These are phyloP conservation scores for Platerodrilus igneus DNA, from an alignment of 2,888 invertebrate species.

Conservation along the genomic window DNA sequence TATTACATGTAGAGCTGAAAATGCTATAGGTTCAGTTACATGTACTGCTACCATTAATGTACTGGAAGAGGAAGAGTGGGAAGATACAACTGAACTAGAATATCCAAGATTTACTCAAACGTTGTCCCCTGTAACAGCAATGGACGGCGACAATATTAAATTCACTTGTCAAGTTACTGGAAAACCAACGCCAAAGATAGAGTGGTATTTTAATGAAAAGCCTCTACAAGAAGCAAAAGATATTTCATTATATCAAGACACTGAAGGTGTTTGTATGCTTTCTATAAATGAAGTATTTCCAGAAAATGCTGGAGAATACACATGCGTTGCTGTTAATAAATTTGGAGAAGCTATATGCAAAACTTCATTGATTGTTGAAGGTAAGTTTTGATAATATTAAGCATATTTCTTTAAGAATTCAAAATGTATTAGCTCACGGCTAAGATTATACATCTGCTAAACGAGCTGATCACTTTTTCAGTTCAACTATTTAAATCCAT, in stretches of 20 bases:
- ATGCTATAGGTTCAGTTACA: slow-evolving; percentile 84
- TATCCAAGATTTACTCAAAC: slow-evolving; percentile 75
- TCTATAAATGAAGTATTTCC: slow-evolving; percentile 83
- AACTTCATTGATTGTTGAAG: slow-evolving; percentile 76
- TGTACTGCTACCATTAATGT: slow-evolving; percentile 70
- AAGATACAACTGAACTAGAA: slow-evolving; percentile 57
- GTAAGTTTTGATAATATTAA: slow-evolving; percentile 47
- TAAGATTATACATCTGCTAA: too few species aligned
- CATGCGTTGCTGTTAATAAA: slow-evolving; percentile 75
- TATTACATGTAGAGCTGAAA: slow-evolving; percentile 85
- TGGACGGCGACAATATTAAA: slow-evolving; percentile 84
- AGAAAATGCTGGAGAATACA: slow-evolving; percentile 85
- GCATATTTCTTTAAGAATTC: background rate
- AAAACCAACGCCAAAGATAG: slow-evolving; percentile 72
- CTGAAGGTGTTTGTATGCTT: slow-evolving; percentile 74
- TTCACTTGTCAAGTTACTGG: slow-evolving; percentile 71
- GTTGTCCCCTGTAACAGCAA: slow-evolving; percentile 69
- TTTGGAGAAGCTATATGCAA: slow-evolving; percentile 77
- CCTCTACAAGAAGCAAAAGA: slow-evolving; percentile 73
- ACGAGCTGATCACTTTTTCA: too few species aligned
- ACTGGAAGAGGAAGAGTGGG: slow-evolving; percentile 54
- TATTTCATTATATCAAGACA: slow-evolving; percentile 67
- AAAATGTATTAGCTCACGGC: background rate
- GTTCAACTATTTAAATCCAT: too few species aligned
- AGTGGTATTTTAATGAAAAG: slow-evolving; percentile 73